Evolutionary conservation across 2,888 invertebrate species (phyloP).

Genomic region (Zelleria hepariella): DNA sequence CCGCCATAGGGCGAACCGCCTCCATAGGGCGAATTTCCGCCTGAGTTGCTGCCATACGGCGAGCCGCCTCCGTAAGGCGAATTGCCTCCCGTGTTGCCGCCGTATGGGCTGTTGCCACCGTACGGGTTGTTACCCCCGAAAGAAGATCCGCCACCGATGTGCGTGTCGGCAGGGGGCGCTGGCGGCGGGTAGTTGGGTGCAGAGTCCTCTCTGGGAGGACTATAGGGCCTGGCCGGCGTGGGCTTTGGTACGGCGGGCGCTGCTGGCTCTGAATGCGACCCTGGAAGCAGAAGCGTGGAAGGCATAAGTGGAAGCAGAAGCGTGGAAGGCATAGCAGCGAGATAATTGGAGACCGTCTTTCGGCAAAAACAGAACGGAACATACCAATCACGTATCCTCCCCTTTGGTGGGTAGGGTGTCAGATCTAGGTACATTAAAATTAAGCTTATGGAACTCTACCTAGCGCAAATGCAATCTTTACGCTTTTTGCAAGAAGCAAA

Average conservation of each 20-base stretch:
- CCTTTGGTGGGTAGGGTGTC: too few relatives aligned
- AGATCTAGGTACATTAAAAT: too few relatives aligned
- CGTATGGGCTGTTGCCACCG: slow-evolving; percentile 22
- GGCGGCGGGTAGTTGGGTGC: slow-evolving; percentile 40
- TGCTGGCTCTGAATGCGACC: slow-evolving; percentile 49
- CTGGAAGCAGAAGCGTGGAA: background rate
- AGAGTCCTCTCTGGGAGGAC: slow-evolving; percentile 40
- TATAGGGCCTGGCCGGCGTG: slow-evolving; percentile 35
- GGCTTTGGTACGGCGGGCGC: slow-evolving; percentile 36
- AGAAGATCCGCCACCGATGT: background rate
- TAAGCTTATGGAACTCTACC: too few relatives aligned
- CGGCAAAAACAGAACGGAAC: too few relatives aligned
- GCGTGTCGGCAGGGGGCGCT: slow-evolving; percentile 6
- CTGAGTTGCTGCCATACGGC: slow-evolving; percentile 22
- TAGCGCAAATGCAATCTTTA: too few relatives aligned
- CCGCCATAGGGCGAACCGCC: slow-evolving; percentile 21
- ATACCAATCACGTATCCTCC: too few relatives aligned
- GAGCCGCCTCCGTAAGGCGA: slow-evolving; percentile 22
- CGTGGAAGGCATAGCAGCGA: too few relatives aligned
- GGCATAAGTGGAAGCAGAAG: background rate
- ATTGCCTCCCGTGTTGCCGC: slow-evolving; percentile 17
- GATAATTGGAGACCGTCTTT: too few relatives aligned
- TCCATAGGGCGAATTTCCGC: slow-evolving; percentile 13
- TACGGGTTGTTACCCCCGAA: slow-evolving; percentile 15
- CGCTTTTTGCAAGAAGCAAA: too few relatives aligned